These are phyloP conservation scores for Barnardius zonarius DNA, from an alignment of 2,113 vertebrate genomes.

Conservation along the genomic window DNA sequence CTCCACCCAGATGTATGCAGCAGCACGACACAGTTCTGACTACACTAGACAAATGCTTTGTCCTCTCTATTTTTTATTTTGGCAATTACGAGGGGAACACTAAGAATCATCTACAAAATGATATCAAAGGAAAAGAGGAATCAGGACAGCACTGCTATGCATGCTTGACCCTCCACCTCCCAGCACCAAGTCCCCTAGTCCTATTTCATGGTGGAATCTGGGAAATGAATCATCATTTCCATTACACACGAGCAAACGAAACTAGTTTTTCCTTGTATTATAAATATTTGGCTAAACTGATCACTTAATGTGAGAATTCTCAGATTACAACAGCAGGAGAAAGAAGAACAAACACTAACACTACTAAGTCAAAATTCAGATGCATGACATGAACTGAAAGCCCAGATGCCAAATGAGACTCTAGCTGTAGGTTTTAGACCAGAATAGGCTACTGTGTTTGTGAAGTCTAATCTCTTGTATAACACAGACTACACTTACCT, in stretches of 20 bases:
- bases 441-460: not conserved
- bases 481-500: not conserved
- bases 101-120: not conserved
- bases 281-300: not conserved
- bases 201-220: not conserved
- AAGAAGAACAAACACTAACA: not conserved
- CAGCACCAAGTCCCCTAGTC: not conserved
- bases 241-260: not conserved
- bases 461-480: not conserved
- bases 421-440: not conserved
- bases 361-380: not conserved
- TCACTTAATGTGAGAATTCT: not conserved
- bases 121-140: not conserved
- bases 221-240: not conserved
- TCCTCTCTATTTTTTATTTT: not conserved
- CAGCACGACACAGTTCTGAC: not conserved
- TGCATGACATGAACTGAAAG: not conserved
- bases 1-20: not conserved
- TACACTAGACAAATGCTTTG: not conserved
- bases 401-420: not conserved
- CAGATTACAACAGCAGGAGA: not conserved
- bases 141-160: not conserved
- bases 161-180: not conserved
- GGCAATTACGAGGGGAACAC: not conserved
- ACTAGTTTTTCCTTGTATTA: not conserved